phyloP scores from a whole-genome alignment of 2,797 vertebrate species.

The Cyprinella venusta region DNA sequence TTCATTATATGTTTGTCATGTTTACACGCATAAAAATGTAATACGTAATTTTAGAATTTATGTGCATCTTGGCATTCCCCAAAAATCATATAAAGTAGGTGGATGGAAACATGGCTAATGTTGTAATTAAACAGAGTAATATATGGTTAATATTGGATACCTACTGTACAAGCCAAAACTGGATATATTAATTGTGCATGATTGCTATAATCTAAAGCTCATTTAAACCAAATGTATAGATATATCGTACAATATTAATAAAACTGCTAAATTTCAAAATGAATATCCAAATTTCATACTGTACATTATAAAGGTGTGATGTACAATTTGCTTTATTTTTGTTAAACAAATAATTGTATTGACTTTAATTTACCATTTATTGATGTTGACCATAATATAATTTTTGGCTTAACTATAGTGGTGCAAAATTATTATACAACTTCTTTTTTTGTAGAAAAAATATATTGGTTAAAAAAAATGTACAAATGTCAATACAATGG shows the following conservation, averaged over 20 bases:
- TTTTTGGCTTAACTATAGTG: no score
- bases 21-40: not conserved
- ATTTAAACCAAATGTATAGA: not conserved
- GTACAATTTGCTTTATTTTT: not conserved
- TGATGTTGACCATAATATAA: not conserved
- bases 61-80: not conserved
- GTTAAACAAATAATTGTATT: not conserved
- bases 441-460: not conserved
- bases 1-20: not conserved
- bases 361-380: no score
- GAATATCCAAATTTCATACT: not conserved
- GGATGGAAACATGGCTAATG: not conserved
- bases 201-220: not conserved
- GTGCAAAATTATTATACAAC: not conserved
- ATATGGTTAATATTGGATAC: not conserved
- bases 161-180: not conserved
- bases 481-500: not conserved
- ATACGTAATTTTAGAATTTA: not conserved
- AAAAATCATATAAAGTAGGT: not conserved
- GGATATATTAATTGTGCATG: not conserved
- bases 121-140: conserved; percentile 1
- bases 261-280: not conserved
- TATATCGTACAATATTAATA: not conserved
- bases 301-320: not conserved
- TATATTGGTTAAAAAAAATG: not conserved